These are phyloP conservation scores for Serranus cabrilla DNA, from an alignment of 2,797 vertebrate genomes.

Conservation along the genomic window DNA sequence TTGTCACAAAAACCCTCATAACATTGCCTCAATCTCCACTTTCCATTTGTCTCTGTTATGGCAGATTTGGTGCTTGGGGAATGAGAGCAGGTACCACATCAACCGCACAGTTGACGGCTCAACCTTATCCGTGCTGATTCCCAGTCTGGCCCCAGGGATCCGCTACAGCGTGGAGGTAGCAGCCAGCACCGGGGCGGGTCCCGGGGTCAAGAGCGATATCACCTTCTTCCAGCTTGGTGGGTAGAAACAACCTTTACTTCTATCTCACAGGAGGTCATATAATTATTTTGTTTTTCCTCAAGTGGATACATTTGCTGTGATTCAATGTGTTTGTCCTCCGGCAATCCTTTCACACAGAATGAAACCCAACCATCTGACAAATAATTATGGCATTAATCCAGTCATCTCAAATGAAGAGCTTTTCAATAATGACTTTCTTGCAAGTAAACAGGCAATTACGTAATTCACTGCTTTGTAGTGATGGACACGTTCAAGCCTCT, in stretches of 20 bases:
- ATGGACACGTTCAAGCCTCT: slow-evolving; percentile 54
- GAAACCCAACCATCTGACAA: slow-evolving; percentile 51
- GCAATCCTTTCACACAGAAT: slow-evolving; percentile 14
- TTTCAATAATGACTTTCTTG: slow-evolving; percentile 43
- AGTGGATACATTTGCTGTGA: slow-evolving; percentile 1
- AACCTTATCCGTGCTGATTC: slow-evolving; percentile 92
- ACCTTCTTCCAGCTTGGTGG: slow-evolving; percentile 95
- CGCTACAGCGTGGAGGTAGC: slow-evolving; percentile 96
- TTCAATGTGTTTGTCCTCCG: slow-evolving; percentile 30
- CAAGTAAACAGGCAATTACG: slow-evolving; percentile 60
- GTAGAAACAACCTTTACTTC: slow-evolving; percentile 58
- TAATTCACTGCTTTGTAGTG: slow-evolving; percentile 50
- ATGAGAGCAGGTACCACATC: slow-evolving; percentile 96
- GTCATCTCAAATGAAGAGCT: slow-evolving; percentile 52
- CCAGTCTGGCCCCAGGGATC: slow-evolving; percentile 92
- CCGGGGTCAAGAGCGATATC: slow-evolving; percentile 95
- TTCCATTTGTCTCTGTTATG: slow-evolving; percentile 44
- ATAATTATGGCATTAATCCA: slow-evolving; percentile 67
- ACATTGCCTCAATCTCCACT: slow-evolving; percentile 31
- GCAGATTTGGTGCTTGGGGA: slow-evolving; percentile 98
- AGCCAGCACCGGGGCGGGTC: slow-evolving; percentile 93
- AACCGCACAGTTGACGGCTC: slow-evolving; percentile 95
- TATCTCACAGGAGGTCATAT: slow-evolving; percentile 12
- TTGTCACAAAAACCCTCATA: slow-evolving; percentile 30
- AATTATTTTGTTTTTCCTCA: slow-evolving; percentile 23